Base-by-base conservation (phyloP, 2,888 invertebrate genomes). In the Hypolimnas misippus region DNA sequence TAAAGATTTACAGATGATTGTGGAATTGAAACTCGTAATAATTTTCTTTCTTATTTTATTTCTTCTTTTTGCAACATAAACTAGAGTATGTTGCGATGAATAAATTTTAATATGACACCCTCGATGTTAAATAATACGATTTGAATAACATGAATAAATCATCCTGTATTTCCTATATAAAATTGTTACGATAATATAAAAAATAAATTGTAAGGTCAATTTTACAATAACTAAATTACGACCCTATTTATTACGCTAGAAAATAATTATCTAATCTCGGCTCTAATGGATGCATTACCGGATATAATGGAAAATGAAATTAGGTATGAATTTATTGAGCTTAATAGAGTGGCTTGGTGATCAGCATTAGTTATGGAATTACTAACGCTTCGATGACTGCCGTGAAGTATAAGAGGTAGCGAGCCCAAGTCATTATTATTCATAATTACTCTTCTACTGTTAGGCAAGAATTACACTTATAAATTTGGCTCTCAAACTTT, bases 331-430 rank as follows among this genome's bases (percentile, higher is more conserved):
- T 70, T 74, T 74, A 75, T 70, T 66, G 67, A 71, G 72, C 74
- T 78, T 81, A 82, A 79, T 81, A 74, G 75, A 78, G 74, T 75
- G 71, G 69, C 72, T 71, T 70, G 70, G 73, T 73, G 73, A 76
- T 77, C 76, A 71, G 73, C 72, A 72, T 73, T 76, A 76, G 79
- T 78, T 81, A 78, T 74, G 73, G 71, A 73, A 76, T 79, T 76
- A 78, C 68, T 74, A 70, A 64, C 68, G 71, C 63, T 59, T 63
- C 58, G 60, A 69, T 70, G 67, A 14, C 3, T 46, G 50, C 12
- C 8, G 1, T 21, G 71, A 70, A 29, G 21, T 17, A 69, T 25
- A 50, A 66, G 69, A 54, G 40, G 8, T 3, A 68, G 71, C 70
- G 70, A 19, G 14, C 12, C 12, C 52, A 50, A n/a, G 21, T 2